These are phyloP conservation scores for Megaustenia siamemsis DNA, from an alignment of 2,888 invertebrate genomes.

Conservation along the genomic window DNA sequence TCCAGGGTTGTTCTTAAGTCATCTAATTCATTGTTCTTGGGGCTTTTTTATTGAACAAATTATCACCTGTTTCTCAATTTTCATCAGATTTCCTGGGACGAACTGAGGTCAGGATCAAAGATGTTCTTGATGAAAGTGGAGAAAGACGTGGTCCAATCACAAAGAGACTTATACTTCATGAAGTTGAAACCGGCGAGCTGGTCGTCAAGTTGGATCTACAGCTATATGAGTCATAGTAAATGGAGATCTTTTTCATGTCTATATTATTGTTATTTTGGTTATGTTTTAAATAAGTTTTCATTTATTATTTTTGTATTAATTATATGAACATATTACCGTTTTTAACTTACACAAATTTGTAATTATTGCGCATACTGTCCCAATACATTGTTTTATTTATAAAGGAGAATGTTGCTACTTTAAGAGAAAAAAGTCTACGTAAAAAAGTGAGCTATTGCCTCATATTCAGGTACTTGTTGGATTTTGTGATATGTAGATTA, in stretches of 20 bases:
- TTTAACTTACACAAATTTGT: neutral
- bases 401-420: neutral
- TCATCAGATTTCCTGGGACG: constrained; percentile 86
- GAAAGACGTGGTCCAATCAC: constrained; percentile 84
- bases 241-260: neutral
- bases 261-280: neutral
- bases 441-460: neutral
- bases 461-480: neutral
- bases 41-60: too few species aligned
- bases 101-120: constrained; percentile 85
- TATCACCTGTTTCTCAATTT: constrained; percentile 30
- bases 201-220: constrained; percentile 87
- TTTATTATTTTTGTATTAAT: neutral
- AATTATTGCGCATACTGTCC: neutral
- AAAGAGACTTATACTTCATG: constrained; percentile 85
- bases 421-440: too few species aligned
- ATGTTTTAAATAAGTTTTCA: neutral
- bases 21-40: too few species aligned
- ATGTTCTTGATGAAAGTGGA: constrained; percentile 83
- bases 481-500: neutral
- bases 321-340: neutral
- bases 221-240: constrained; percentile 80
- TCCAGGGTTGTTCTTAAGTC: too few species aligned
- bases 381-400: neutral
- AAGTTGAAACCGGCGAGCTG: constrained; percentile 86